phyloP scores from a whole-genome alignment of 2,113 vertebrate genomes.

The Sprattus sprattus region DNA sequence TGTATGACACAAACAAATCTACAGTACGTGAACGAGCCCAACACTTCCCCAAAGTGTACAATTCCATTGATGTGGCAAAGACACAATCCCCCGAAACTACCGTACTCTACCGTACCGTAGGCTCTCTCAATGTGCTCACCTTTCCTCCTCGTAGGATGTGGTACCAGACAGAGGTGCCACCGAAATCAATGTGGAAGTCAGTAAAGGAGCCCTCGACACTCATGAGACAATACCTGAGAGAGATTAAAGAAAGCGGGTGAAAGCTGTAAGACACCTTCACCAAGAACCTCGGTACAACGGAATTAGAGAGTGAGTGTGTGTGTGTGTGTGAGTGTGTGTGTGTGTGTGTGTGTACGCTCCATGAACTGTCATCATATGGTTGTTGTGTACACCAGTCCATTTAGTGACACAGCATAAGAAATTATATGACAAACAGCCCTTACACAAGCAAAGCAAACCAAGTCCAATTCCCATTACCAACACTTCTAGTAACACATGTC shows the following conservation, averaged over 20 bases:
- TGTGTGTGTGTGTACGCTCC: background rate
- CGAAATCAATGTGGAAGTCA: conserved; percentile 98
- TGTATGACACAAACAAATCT: too few species aligned
- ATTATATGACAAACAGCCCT: background rate
- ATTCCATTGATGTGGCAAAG: background rate
- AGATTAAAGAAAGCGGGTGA: background rate
- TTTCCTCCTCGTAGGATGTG: conserved; percentile 95
- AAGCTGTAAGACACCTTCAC: background rate
- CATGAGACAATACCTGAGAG: conserved; percentile 93
- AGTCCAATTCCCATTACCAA: background rate
- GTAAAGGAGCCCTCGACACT: conserved; percentile 98
- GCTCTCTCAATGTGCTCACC: conserved; percentile 67
- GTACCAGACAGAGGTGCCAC: conserved; percentile 98
- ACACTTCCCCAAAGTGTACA: background rate
- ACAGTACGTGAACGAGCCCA: background rate
- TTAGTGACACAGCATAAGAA: background rate
- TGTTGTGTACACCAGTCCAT: background rate
- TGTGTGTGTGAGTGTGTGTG: background rate
- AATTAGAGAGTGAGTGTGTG: background rate
- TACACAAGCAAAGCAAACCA: conserved; percentile 38
- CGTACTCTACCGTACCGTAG: background rate
- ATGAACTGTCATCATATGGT: background rate
- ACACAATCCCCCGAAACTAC: background rate
- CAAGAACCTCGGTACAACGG: background rate
- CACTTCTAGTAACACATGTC: too few species aligned